Evolutionary conservation across 2,888 invertebrate species (phyloP).

Genomic region (Pecten maximus): DNA sequence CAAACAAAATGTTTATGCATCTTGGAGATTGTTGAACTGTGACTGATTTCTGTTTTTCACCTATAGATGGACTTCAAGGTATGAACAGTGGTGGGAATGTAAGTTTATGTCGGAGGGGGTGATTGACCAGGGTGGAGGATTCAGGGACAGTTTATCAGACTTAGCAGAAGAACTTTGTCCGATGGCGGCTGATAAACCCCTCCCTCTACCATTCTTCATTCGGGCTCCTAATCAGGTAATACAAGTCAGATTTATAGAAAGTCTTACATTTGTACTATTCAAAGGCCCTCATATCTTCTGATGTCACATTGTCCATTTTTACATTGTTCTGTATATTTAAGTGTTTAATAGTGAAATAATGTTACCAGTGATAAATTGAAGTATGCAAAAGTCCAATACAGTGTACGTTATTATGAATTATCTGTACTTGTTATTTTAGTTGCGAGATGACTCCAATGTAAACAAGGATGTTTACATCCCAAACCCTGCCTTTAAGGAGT

Average conservation of each 20-base stretch:
- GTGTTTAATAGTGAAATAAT: too few relatives aligned
- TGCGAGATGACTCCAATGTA: constrained; percentile 75
- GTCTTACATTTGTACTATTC: too few relatives aligned
- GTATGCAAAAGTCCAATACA: too few relatives aligned
- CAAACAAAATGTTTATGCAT: too few relatives aligned
- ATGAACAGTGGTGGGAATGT: constrained; percentile 83
- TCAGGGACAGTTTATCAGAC: constrained; percentile 82
- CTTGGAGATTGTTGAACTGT: not conserved
- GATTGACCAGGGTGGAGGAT: constrained; percentile 83
- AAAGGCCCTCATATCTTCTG: too few relatives aligned
- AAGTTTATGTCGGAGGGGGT: constrained; percentile 82
- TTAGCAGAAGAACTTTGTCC: constrained; percentile 82
- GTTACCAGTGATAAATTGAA: too few relatives aligned
- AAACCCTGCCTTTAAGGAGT: constrained; percentile 78
- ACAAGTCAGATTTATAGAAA: too few relatives aligned
- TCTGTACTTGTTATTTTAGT: constrained; percentile 53
- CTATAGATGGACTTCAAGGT: constrained; percentile 77
- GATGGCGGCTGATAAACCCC: constrained; percentile 70
- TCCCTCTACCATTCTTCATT: constrained; percentile 81
- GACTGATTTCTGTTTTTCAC: not conserved
- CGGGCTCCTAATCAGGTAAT: constrained; percentile 81
- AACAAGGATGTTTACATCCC: constrained; percentile 80
- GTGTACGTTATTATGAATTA: not conserved
- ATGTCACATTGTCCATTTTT: too few relatives aligned
- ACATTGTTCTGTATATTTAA: too few relatives aligned